A percentile compares a stretch with the other conserved stretches of the same genome.
Evolutionary conservation across 64 coral and sea anemone species (phyloP).

Genomic region (Cladopsammia gracilis): DNA sequence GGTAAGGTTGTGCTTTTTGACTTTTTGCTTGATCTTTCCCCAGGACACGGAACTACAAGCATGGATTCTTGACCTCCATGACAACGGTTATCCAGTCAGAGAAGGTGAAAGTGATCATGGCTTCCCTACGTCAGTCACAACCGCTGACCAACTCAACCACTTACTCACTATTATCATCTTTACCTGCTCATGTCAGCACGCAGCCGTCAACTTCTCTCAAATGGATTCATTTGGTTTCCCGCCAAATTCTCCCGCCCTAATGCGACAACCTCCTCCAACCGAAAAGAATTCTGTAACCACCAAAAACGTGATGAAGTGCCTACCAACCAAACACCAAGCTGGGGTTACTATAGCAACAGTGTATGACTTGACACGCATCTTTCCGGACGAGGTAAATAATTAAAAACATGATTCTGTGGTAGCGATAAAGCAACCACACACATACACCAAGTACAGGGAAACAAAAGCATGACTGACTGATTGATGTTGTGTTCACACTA

Average conservation of each 20-base stretch:
- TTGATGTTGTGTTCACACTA: no score
- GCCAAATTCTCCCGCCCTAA: slow-evolving; percentile 82
- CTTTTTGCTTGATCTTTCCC: not conserved
- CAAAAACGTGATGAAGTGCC: slow-evolving; percentile 76
- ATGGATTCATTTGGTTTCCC: slow-evolving; percentile 82
- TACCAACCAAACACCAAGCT: slow-evolving; percentile 85
- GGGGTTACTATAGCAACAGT: slow-evolving; percentile 83
- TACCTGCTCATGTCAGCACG: slow-evolving; percentile 89
- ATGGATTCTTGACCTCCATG: slow-evolving; percentile 82
- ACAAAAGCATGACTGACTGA: no score
- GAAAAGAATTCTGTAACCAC: slow-evolving; percentile 72
- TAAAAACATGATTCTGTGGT: not conserved
- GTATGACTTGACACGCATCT: slow-evolving; percentile 76
- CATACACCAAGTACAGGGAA: no score
- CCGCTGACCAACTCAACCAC: slow-evolving; percentile 68
- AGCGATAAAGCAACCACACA: no score
- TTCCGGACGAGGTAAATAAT: slow-evolving; percentile 86
- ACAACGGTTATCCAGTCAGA: slow-evolving; percentile 70
- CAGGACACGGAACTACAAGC: slow-evolving; percentile 81
- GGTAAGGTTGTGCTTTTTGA: no score
- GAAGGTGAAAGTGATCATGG: slow-evolving; percentile 76
- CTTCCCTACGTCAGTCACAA: slow-evolving; percentile 61
- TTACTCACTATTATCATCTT: slow-evolving; percentile 78
- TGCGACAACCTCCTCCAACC: slow-evolving; percentile 86
- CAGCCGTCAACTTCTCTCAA: slow-evolving; percentile 91